Evolutionary conservation across 2,888 invertebrate species (phyloP).

Genomic region (Caenorhabditis auriculariae): DNA sequence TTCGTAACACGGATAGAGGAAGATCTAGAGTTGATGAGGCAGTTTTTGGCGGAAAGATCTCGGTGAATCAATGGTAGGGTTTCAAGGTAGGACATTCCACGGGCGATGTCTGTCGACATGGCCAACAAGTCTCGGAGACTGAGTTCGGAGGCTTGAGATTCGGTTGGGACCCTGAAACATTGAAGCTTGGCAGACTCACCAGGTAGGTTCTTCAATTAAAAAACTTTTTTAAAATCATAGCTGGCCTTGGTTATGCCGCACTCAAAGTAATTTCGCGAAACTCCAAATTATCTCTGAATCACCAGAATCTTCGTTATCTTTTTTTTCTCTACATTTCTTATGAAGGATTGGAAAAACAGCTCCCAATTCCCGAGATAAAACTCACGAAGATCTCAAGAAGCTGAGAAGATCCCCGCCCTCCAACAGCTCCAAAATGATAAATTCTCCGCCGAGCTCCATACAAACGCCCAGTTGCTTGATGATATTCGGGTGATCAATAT

Average conservation of each 20-base stretch:
- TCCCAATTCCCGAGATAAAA: not conserved
- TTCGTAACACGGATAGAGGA: conserved; percentile 12
- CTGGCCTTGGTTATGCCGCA: no score
- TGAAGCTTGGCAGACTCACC: not conserved
- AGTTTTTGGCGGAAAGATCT: conserved; percentile 13
- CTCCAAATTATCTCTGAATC: no score
- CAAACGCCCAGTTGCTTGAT: conserved; percentile 89
- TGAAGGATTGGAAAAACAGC: not conserved
- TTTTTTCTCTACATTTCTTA: no score
- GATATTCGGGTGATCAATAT: conserved; percentile 94
- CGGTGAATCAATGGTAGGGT: conserved; percentile 67
- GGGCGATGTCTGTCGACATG: conserved; percentile 92
- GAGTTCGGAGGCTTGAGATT: conserved; percentile 64
- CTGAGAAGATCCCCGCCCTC: conserved; percentile 91
- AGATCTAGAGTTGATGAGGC: conserved; percentile 3
- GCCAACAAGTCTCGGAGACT: conserved; percentile 81
- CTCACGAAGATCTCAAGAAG: conserved; percentile 74
- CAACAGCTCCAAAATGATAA: conserved; percentile 92
- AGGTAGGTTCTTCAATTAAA: not conserved
- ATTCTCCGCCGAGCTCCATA: conserved; percentile 79
- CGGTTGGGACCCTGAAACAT: conserved; percentile 22
- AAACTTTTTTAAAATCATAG: no score
- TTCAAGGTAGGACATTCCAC: conserved; percentile 91
- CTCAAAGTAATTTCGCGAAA: no score
- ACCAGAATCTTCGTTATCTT: no score